Conservation (phyloP, 2,888 invertebrate genomes). For the Laothoe populi region DNA sequence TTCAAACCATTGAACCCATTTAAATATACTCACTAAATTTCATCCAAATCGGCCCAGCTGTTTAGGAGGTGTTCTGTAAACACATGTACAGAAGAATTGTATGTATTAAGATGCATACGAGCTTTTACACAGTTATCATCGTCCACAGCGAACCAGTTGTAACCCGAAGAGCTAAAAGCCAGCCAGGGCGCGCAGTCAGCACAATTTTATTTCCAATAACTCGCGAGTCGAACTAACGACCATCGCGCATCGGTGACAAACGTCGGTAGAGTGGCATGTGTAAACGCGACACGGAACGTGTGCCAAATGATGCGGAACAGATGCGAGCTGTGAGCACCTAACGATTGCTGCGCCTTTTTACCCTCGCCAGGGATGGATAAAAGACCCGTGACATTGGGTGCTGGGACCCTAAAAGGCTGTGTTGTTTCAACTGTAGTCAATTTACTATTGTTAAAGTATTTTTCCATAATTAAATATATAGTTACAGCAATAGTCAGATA, state of each 20-base stretch:
- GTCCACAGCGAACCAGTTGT: neutral
- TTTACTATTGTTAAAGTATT: no score
- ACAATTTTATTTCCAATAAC: slow-evolving; percentile 69
- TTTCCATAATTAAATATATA: no score
- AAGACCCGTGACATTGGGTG: neutral
- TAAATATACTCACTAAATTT: no score
- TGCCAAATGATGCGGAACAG: slow-evolving; percentile 69
- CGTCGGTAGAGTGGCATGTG: slow-evolving; percentile 60
- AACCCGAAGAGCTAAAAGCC: slow-evolving; percentile 47
- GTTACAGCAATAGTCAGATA: no score
- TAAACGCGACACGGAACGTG: slow-evolving; percentile 51
- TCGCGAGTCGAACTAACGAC: slow-evolving; percentile 60
- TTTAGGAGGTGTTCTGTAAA: neutral
- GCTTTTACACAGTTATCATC: neutral
- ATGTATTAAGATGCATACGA: neutral
- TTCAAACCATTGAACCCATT: no score
- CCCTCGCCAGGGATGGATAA: slow-evolving; percentile 30
- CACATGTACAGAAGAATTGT: no score
- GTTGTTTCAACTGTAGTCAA: no score
- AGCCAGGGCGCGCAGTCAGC: slow-evolving; percentile 48
- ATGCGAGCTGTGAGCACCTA: slow-evolving; percentile 65
- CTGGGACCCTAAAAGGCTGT: neutral
- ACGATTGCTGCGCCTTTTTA: slow-evolving; percentile 66
- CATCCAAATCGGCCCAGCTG: no score
- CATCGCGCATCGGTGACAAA: slow-evolving; percentile 57